Percentiles rank a stretch among this genome's conserved stretches.
These are phyloP conservation scores for Smithornis capensis DNA, from an alignment of 2,113 vertebrate genomes.

Conservation along the genomic window DNA sequence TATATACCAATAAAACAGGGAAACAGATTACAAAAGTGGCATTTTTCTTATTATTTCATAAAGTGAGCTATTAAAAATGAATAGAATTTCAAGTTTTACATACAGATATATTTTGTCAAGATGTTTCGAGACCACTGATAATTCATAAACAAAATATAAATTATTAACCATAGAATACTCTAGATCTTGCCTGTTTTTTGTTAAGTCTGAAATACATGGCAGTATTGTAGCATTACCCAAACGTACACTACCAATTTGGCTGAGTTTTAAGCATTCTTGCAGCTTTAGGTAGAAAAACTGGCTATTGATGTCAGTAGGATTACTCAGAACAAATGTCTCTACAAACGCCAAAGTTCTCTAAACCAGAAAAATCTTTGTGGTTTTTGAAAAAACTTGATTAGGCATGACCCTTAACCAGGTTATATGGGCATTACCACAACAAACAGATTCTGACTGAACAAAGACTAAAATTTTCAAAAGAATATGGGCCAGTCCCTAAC, in stretches of 20 bases:
- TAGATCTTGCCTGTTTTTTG: neutral
- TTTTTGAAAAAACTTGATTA: neutral
- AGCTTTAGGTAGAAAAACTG: neutral
- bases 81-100: neutral
- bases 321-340: neutral
- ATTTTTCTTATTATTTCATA: neutral
- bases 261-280: neutral
- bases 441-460: neutral
- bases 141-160: neutral
- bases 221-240: neutral
- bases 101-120: neutral
- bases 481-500: fast-evolving
- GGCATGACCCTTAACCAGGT: neutral
- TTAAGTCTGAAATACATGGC: neutral
- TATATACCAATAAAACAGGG: neutral
- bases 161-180: neutral
- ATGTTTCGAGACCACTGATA: neutral
- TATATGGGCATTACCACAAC: neutral
- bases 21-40: neutral
- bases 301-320: neutral
- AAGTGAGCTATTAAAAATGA: neutral
- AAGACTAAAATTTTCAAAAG: neutral
- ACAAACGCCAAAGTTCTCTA: neutral
- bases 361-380: neutral
- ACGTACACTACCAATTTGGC: neutral